Conservation (phyloP, 1,140 invertebrate species). For the Drosophila insularis region DNA sequence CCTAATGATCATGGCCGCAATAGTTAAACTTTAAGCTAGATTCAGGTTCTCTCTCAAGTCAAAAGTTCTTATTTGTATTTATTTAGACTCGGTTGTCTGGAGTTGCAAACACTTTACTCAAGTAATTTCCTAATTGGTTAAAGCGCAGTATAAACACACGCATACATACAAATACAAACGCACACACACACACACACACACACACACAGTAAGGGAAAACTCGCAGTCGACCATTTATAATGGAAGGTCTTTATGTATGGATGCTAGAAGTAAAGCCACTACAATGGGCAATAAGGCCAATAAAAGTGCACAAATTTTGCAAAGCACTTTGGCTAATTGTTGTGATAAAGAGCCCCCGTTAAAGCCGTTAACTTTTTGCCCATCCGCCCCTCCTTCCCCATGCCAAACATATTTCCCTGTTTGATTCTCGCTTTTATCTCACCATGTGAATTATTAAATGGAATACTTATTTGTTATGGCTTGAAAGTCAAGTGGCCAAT, state of each 20-base stretch:
- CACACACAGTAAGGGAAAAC: background rate
- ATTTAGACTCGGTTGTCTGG: conserved; percentile 11
- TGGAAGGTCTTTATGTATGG: conserved; percentile 18
- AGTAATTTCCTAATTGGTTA: conserved; percentile 74
- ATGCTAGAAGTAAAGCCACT: background rate
- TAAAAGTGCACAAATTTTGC: conserved; percentile 59
- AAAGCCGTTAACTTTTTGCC: conserved; percentile 6
- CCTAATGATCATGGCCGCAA: conserved; percentile 28
- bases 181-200: background rate
- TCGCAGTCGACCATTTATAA: conserved; percentile 38
- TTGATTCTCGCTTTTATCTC: background rate
- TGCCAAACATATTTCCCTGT: background rate
- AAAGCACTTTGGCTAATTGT: conserved; percentile 65
- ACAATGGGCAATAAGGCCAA: conserved; percentile 42
- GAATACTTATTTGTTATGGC: conserved; percentile 6
- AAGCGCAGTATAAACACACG: conserved; percentile 38
- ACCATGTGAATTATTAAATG: background rate
- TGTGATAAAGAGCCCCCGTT: conserved; percentile 45
- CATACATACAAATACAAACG: conserved; percentile 7
- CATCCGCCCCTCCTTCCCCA: background rate
- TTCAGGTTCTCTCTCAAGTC: conserved; percentile 19
- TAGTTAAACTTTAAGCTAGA: conserved; percentile 31
- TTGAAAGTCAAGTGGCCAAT: background rate
- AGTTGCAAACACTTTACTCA: conserved; percentile 56
- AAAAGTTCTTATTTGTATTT: conserved; percentile 40